Evolutionary conservation across 53 echinoderm and acorn worm species (phyloP).

Genomic region (Apostichopus leukothele): DNA sequence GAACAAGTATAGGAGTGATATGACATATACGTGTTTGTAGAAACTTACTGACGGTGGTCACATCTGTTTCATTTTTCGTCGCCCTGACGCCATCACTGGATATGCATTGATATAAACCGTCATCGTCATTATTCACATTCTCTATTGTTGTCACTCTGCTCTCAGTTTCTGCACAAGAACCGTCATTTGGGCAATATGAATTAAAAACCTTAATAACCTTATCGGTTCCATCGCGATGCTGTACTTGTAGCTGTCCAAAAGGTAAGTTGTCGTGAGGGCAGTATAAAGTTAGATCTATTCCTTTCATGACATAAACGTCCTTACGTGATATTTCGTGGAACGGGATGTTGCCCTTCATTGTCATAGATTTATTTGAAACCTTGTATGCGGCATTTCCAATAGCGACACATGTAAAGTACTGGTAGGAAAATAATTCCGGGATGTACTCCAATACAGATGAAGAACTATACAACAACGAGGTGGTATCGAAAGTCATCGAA

Average conservation of each 20-base stretch:
- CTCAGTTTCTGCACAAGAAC: not conserved
- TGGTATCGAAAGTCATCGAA: not conserved
- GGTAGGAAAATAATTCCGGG: not conserved
- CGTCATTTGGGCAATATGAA: no score
- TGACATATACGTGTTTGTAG: no score
- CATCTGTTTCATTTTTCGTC: not conserved
- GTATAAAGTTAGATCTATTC: not conserved
- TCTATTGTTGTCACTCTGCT: not conserved
- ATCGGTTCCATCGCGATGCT: not conserved
- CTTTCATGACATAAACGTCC: not conserved
- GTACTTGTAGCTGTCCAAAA: slow-evolving; percentile 7
- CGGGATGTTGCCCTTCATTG: not conserved
- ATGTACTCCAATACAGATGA: not conserved
- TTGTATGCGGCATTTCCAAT: not conserved
- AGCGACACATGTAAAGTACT: not conserved
- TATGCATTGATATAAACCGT: not conserved
- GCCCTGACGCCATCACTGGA: not conserved
- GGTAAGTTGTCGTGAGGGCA: not conserved
- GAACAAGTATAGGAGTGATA: no score
- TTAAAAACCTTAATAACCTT: no score
- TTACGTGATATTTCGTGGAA: no score
- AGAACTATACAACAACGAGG: not conserved
- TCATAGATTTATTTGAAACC: not conserved
- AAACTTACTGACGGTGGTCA: not conserved
- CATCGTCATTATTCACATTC: not conserved